phyloP scores from a whole-genome alignment of 2,888 invertebrate species.

The Pseudococcus longispinus region DNA sequence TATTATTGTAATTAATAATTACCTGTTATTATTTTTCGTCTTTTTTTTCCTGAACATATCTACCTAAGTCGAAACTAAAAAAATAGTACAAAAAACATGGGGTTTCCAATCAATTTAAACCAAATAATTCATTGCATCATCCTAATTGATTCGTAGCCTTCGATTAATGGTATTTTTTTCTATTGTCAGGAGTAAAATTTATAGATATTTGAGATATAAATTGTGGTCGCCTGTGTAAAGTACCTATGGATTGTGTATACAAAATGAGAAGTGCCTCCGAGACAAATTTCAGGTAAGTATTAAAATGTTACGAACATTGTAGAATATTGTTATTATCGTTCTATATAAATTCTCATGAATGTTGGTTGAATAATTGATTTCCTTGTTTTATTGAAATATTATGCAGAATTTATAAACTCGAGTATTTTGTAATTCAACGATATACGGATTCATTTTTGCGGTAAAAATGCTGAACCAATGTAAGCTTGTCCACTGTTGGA shows the following conservation, averaged over 20 bases:
- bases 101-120: neutral
- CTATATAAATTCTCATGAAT: constrained; percentile 36
- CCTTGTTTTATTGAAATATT: constrained; percentile 45
- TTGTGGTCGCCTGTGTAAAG: neutral
- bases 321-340: constrained; percentile 41
- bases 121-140: neutral
- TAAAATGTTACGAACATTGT: constrained; percentile 38
- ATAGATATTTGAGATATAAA: constrained; percentile 24
- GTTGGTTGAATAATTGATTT: constrained; percentile 40
- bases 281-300: constrained; percentile 30
- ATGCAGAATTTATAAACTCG: constrained; percentile 35
- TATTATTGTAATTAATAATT: no score
- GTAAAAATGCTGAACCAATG: neutral
- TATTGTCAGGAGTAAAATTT: constrained; percentile 34
- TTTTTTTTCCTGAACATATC: no score
- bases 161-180: neutral
- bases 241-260: neutral
- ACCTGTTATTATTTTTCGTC: no score
- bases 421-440: constrained; percentile 20
- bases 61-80: neutral
- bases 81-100: neutral
- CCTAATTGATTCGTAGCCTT: constrained; percentile 23
- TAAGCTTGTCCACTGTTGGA: neutral
- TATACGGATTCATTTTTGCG: constrained; percentile 31
- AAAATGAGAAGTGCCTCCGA: constrained; percentile 39